Base-by-base conservation (phyloP, 2,113 vertebrate genomes). In the Notiomystis cincta region DNA sequence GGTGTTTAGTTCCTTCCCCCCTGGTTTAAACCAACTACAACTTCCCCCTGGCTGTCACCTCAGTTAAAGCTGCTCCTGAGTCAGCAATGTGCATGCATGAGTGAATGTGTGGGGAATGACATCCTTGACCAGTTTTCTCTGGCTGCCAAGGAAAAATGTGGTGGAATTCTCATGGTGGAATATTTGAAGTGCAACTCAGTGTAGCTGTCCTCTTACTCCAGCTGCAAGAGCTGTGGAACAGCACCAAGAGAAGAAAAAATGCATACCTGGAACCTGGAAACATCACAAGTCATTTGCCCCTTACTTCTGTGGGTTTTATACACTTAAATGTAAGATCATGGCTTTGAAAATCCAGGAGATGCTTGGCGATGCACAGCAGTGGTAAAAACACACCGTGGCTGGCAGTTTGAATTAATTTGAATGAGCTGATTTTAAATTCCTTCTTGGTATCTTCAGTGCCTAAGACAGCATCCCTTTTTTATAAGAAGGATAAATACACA, bases 1-100 rank as follows among this genome's bases (percentile, higher is more conserved):
- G 57, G 40, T 87, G 50, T 60, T 77, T 78, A 87, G 61, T 91
- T 94, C 57, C 69, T 92, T 96, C 82, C 20, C 28, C 37, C 28
- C 37, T 76, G 15, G 35, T 92, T 88, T 94, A 92, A 95, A 93
- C 40, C 75, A 87, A n/a, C 42, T 50, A 35, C 48, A 67, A 16
- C 61, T 77, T 83, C 72, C 53, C 24, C 38, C 10, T 0, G 1
- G 44, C 45, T 91, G 64, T 91, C 58, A 67, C 45, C 71, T 38
- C 50, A 40, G 42, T 40, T 54, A 83, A 82, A 86, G 56, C 44
- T 82, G 35, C 31, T 87, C 35, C 48, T 83, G 45, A 88, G 56
- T 83, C 89, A 95, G 67, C 84, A 92, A 3, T n/a, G 19, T 67
- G 15, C 0, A 0, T 79, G 48, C 0, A 0, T 48, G 20, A 2